These are phyloP conservation scores for Tenthredo scrophulariae DNA, from an alignment of 2,888 invertebrate genomes.

Conservation along the genomic window DNA sequence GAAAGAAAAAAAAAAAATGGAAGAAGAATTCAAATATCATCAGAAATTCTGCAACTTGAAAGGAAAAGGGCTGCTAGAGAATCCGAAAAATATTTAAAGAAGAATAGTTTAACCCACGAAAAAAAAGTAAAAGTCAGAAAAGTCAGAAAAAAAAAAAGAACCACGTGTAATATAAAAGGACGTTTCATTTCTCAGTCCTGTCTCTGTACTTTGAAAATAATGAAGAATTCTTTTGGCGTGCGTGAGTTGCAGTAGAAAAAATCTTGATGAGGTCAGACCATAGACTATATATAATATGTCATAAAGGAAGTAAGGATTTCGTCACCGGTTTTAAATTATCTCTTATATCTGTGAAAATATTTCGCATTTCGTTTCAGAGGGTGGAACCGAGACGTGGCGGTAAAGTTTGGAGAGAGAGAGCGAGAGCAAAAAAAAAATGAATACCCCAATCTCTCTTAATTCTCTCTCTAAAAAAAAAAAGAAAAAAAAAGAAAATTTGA, in stretches of 20 bases:
- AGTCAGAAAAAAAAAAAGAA: not conserved
- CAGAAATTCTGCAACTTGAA: not conserved
- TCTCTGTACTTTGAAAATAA: slow-evolving; percentile 23
- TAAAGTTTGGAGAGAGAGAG: not conserved
- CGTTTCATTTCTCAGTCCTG: not conserved
- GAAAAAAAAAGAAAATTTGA: not conserved
- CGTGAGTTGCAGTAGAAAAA: slow-evolving; percentile 32
- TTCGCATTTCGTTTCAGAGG: not conserved
- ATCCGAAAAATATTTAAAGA: not conserved
- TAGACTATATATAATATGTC: not conserved
- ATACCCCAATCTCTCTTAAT: too few relatives aligned
- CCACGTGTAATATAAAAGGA: slow-evolving; percentile 4
- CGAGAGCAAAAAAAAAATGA: too few relatives aligned
- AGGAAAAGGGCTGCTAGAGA: not conserved
- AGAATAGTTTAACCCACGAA: not conserved
- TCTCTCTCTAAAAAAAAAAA: too few relatives aligned
- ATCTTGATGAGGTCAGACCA: slow-evolving; percentile 21
- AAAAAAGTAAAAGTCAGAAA: not conserved
- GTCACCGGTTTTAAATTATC: not conserved
- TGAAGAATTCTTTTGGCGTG: slow-evolving; percentile 30
- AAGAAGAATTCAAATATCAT: not conserved
- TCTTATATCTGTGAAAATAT: not conserved
- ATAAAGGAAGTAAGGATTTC: not conserved
- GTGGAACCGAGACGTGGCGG: not conserved
- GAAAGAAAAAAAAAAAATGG: too few relatives aligned